Evolutionary conservation across 2,113 vertebrate species (phyloP), one percentile per base, ranked within the genome.

Genomic region (Grus americana): DNA sequence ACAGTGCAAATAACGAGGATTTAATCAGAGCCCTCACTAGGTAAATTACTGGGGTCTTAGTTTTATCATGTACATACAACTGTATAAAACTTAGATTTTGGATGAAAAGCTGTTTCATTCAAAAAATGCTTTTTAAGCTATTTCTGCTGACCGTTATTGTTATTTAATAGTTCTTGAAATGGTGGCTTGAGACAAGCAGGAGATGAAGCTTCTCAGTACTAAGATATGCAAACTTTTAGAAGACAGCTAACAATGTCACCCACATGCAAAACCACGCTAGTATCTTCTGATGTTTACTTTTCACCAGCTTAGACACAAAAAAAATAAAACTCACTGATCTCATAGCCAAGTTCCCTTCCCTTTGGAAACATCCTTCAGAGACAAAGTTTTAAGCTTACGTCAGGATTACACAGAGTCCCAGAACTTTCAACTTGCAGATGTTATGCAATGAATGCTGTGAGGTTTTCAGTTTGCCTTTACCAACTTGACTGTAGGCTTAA

Each of bases 321-420:
- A 17, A 8, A 0, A 4, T 2, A 29, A 86, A n/a, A 22, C 59
- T 57, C 22, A 26, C 10, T 27, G 54, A 83, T 79, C 46, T 54
- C 62, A 46, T 10, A 49, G 74, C 29, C 47, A 85, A 89, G 17
- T 19, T 65, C 59, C 21, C 11, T 49, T 76, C 44, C 38, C 66
- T 82, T 71, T 5, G 42, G 55, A 86, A 78, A 5, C 26, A 63
- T 38, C 26, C 50, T 86, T 84, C 76, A 87, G 94, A 57, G 23
- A n/a, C 2, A 1, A 68, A 36, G 19, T 58, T 93, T 78, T 57
- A 90, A 65, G 30, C 12, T 86, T 74, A 59, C 0, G 0, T 38
- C 50, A 86, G 30, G 21, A 55, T 81, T 40, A 57, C 23, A 87
- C 6, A 80, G 42, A 50, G 24, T 50, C 11, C 13, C 44, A 85